Base-by-base conservation (phyloP, 2,888 invertebrate species). In the Cataglyphis rosenhaueri region DNA sequence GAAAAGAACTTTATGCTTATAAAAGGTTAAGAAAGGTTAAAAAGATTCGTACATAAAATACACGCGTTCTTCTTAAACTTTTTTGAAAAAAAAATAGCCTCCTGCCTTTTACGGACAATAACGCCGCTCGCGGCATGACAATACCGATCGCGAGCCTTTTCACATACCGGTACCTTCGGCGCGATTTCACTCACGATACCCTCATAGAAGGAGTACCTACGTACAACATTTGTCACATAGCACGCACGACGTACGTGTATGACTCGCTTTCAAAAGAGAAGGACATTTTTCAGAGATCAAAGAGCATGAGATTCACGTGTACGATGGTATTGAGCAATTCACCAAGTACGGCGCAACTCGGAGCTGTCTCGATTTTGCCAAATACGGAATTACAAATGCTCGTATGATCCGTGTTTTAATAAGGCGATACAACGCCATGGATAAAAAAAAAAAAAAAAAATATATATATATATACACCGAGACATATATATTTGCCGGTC, bases 301-400 rank as follows among this genome's bases (percentile, higher is more conserved):
- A 86, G 32, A 18, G 82, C 83, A 44, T 64, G 38, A 81, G 85
- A 88, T 88, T 81, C 74, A 76, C 76, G 83, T 83, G 87, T 83
- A 83, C 81, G 59, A 62, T 81, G 88, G 87, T 91, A 91, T 93
- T 92, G 93, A 93, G 93, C 92, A 91, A 92, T 93, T 92, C 91
- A 91, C 93, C 92, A 92, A 92, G 92, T 92, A 92, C 89, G 92
- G 91, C 84, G 86, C 84, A 83, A 84, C 86, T 84, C 25, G 38
- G 92, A 92, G 92, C 92, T 91, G 92, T 92, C 91, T 65, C 91
- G 93, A 93, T 93, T 93, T 93, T 90, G 86, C 93, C 93, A 93
- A 93, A 93, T 93, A 93, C 89, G 93, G 93, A 87, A 88, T 91
- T 92, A 91, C 92, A 89, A 93, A 92, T 91, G 91, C 89, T 12